phyloP scores from a whole-genome alignment of 2,113 vertebrate genomes.

The Tonatia bakeri region DNA sequence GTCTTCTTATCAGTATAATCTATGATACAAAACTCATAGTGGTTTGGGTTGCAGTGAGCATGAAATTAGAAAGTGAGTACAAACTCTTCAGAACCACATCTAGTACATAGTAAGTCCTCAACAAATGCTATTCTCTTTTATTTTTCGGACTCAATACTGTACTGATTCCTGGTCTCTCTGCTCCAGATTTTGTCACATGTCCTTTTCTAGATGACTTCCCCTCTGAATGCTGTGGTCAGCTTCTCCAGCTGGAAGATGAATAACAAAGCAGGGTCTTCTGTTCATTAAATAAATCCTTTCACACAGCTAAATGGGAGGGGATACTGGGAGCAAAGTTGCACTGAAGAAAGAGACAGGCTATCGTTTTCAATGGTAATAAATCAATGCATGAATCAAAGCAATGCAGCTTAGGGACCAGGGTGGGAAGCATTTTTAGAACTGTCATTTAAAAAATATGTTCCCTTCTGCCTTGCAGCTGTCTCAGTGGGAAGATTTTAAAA shows the following conservation, averaged over 20 bases:
- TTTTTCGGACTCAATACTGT: neutral
- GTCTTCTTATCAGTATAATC: neutral
- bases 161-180: neutral
- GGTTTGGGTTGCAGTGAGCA: neutral
- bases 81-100: neutral
- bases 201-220: neutral
- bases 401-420: neutral
- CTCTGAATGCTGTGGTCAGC: neutral
- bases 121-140: neutral
- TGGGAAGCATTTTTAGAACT: conserved; percentile 71
- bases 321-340: neutral
- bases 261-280: conserved; percentile 14
- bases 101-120: neutral
- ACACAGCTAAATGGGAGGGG: conserved; percentile 33
- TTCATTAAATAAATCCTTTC: conserved; percentile 55
- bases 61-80: neutral
- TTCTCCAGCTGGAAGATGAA: neutral
- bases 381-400: conserved; percentile 54
- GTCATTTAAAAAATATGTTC: conserved; percentile 75
- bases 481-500: conserved; percentile 72
- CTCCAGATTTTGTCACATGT: neutral
- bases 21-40: neutral
- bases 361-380: conserved; percentile 63
- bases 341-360: conserved; percentile 10
- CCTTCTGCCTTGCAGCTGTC: conserved; percentile 66